Conservation (phyloP, 2,113 vertebrate genomes). For the Fregetta grallaria region DNA sequence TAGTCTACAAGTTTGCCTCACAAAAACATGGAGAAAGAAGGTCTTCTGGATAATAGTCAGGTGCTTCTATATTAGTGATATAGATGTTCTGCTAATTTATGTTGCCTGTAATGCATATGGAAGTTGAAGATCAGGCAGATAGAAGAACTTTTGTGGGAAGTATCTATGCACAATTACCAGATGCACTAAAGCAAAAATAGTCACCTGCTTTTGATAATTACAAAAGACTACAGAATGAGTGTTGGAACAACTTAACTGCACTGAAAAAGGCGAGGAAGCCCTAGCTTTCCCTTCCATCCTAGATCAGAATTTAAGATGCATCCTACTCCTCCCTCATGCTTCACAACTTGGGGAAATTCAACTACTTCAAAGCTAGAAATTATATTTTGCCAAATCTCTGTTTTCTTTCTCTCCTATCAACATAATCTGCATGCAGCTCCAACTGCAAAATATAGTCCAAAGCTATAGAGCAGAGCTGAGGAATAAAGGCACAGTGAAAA, state of each 20-base stretch:
- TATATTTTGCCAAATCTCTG: background rate
- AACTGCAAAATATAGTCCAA: background rate
- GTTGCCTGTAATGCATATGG: background rate
- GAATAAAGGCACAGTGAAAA: background rate
- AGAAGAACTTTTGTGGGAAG: background rate
- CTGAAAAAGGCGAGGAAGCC: background rate
- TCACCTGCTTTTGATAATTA: background rate
- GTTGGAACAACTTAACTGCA: background rate
- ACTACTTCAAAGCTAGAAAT: background rate
- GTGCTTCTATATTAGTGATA: background rate
- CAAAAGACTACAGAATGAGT: background rate
- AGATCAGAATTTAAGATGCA: background rate
- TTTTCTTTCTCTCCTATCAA: background rate
- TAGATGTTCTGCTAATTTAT: background rate
- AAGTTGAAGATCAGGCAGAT: background rate
- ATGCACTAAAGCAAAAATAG: background rate
- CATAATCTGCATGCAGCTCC: background rate
- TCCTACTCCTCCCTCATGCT: background rate
- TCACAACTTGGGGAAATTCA: background rate
- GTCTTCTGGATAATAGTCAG: background rate
- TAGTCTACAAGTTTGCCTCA: background rate
- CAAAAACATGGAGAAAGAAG: background rate
- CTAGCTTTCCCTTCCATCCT: background rate
- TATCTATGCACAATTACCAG: background rate
- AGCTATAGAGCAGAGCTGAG: background rate